These are phyloP conservation scores for Odocoileus virginianus DNA, from an alignment of 2,113 vertebrate genomes.

Conservation along the genomic window DNA sequence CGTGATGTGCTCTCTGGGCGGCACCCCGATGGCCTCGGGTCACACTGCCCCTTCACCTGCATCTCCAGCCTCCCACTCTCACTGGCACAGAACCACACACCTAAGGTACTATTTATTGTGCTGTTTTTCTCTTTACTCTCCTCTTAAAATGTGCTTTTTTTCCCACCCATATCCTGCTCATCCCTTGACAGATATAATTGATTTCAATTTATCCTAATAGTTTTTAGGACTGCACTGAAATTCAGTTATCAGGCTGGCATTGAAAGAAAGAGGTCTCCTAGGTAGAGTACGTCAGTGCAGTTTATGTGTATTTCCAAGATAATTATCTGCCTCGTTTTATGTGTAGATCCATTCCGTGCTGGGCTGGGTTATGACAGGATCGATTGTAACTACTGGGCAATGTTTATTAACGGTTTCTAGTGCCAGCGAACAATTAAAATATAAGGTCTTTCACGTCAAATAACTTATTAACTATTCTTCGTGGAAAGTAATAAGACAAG, in stretches of 20 bases:
- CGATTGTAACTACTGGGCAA: accelerated
- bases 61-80: too few relatives aligned
- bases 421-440: background rate
- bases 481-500: background rate
- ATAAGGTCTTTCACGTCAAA: accelerated
- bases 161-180: accelerated
- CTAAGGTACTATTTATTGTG: accelerated
- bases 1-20: accelerated
- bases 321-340: accelerated
- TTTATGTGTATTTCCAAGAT: background rate
- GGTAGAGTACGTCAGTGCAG: background rate
- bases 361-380: background rate
- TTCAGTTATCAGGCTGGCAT: background rate
- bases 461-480: background rate
- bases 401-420: accelerated
- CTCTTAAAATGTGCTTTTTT: background rate
- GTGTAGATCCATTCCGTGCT: accelerated
- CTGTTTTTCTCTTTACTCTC: background rate
- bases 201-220: background rate
- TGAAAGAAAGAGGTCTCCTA: accelerated
- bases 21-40: accelerated
- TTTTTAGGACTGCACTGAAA: accelerated
- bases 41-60: background rate
- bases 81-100: background rate
- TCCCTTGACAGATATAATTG: too few relatives aligned